Evolutionary conservation across 2,797 vertebrate genomes (phyloP).

Genomic region (Poecile montanus): DNA sequence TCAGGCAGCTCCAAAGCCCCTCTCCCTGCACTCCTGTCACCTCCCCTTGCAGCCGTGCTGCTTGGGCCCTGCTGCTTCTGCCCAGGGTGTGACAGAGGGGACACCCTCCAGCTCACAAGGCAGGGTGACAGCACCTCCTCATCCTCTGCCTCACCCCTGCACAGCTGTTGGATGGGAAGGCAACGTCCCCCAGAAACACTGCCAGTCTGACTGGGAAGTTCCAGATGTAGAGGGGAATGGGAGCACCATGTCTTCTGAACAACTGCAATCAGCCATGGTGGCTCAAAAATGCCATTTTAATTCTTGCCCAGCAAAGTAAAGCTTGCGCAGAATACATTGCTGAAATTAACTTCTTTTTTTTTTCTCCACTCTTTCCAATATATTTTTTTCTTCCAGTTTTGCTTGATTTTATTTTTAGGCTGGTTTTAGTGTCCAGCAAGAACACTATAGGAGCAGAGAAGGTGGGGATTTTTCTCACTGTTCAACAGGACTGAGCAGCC

Average conservation of each 20-base stretch:
- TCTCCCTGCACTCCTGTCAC: fast-evolving
- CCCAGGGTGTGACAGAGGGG: background rate
- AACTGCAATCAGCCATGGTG: background rate
- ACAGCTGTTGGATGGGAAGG: background rate
- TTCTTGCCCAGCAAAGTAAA: background rate
- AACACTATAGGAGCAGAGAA: background rate
- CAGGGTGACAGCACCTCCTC: background rate
- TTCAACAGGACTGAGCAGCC: background rate
- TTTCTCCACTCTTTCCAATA: background rate
- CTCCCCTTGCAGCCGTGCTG: background rate
- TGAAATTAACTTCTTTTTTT: background rate
- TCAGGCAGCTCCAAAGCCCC: background rate
- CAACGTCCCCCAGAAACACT: background rate
- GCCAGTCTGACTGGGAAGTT: background rate
- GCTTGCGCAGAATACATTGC: background rate
- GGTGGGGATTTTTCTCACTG: background rate
- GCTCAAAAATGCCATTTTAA: background rate
- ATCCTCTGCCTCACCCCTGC: background rate
- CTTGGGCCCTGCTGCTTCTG: background rate
- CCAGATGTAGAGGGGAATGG: background rate
- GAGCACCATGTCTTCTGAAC: fast-evolving
- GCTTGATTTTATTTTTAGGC: background rate
- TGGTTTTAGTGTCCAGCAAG: background rate
- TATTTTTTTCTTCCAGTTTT: background rate
- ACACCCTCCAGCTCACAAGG: background rate